Conservation (phyloP, 2,888 invertebrate genomes). For the Cephus pygmeus region DNA sequence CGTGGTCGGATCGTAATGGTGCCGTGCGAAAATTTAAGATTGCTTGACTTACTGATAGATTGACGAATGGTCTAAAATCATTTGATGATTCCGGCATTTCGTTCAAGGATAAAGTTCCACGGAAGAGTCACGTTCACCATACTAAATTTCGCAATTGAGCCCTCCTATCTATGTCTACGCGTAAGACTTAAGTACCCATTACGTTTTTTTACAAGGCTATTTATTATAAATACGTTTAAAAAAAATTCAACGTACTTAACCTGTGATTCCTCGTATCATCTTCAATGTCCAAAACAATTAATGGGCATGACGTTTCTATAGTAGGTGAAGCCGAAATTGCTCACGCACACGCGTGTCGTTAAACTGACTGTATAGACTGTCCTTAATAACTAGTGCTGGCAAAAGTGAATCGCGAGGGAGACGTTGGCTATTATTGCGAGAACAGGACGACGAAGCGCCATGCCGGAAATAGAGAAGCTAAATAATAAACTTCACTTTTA, state of each 20-base stretch:
- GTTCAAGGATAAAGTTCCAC: not conserved
- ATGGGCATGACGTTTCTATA: not conserved
- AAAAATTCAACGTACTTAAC: not conserved
- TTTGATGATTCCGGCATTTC: not conserved
- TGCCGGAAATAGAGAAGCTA: not conserved
- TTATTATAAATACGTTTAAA: not conserved
- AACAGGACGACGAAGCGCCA: not conserved
- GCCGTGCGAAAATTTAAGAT: constrained; percentile 36
- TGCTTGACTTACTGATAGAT: not conserved
- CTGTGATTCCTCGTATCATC: not conserved
- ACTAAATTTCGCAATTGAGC: not conserved
- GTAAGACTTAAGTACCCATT: not conserved
- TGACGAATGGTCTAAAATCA: not conserved
- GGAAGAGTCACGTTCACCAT: not conserved
- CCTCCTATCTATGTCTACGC: not conserved
- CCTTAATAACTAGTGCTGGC: not conserved
- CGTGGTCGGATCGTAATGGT: constrained; percentile 24
- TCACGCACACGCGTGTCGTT: not conserved
- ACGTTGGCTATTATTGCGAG: not conserved
- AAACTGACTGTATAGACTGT: not conserved
- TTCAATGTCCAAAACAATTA: not conserved
- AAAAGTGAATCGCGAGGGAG: not conserved
- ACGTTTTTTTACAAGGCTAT: not conserved
- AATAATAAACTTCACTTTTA: not conserved
- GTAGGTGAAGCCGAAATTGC: not conserved